phyloP scores from a whole-genome alignment of 2,113 vertebrate genomes.

The Artemisiospiza belli region DNA sequence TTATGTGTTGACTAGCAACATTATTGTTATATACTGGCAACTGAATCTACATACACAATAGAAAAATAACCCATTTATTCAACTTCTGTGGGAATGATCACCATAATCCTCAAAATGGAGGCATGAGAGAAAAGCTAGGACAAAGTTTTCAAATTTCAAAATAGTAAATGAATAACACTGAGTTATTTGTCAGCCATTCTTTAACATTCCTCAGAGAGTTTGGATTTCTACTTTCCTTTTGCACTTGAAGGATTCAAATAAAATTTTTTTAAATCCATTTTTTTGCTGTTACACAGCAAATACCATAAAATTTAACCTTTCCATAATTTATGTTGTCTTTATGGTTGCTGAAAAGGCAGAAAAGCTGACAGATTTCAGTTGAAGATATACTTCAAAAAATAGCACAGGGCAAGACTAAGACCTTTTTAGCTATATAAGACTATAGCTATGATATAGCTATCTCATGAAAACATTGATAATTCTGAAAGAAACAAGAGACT shows the following conservation, averaged over 20 bases:
- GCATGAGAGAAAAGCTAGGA: background rate
- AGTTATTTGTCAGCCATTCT: background rate
- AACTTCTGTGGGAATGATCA: background rate
- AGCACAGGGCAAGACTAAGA: background rate
- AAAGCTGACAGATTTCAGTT: background rate
- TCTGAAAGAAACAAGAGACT: background rate
- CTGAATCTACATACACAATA: background rate
- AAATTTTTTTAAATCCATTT: rapidly evolving
- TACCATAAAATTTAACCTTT: background rate
- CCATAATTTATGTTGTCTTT: background rate
- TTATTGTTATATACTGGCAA: background rate
- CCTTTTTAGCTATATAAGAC: background rate
- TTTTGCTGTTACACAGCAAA: background rate
- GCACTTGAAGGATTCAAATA: background rate
- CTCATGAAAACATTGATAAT: background rate
- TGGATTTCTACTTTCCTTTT: background rate
- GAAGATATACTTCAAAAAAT: background rate
- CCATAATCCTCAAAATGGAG: background rate
- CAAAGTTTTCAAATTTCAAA: background rate
- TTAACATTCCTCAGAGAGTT: background rate
- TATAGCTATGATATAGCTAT: background rate
- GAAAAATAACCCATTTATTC: background rate
- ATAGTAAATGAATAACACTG: background rate
- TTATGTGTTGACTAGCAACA: background rate
- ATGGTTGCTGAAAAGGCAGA: background rate